phyloP scores from a whole-genome alignment of 2,888 invertebrate genomes.

The Xestoiulus laeticollis region DNA sequence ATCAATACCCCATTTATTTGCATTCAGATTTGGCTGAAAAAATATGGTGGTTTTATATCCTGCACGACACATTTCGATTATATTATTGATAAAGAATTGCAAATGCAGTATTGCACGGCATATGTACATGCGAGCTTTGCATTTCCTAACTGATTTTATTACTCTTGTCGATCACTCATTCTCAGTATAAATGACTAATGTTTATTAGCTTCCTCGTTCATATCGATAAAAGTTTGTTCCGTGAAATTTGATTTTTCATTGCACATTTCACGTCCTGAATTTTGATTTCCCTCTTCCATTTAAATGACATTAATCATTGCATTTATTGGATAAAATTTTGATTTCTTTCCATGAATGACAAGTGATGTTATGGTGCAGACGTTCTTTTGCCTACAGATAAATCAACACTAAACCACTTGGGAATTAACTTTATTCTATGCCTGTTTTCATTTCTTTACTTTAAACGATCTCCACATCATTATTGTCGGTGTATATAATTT shows the following conservation, averaged over 20 bases:
- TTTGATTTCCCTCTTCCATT: not conserved
- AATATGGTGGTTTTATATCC: not conserved
- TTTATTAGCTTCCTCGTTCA: not conserved
- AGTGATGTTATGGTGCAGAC: too few species aligned
- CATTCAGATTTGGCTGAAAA: too few species aligned
- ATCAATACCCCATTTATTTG: constrained; percentile 14
- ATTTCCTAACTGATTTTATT: not conserved
- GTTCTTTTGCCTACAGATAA: too few species aligned
- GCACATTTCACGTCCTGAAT: constrained; percentile 8
- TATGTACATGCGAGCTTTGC: not conserved
- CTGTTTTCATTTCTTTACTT: too few species aligned
- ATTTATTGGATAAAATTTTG: too few species aligned
- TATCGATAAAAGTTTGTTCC: not conserved
- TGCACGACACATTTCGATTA: constrained; percentile 11
- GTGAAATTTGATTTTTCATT: not conserved
- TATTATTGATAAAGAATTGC: not conserved
- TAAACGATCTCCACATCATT: too few species aligned
- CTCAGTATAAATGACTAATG: not conserved
- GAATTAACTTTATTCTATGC: too few species aligned
- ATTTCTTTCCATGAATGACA: too few species aligned
- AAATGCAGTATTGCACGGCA: not conserved
- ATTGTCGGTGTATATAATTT: too few species aligned
- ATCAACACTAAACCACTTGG: too few species aligned
- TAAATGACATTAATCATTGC: not conserved
- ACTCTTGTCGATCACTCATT: not conserved